phyloP scores from a whole-genome alignment of 2,113 vertebrate species.

The Trematocara stigmaticum region DNA sequence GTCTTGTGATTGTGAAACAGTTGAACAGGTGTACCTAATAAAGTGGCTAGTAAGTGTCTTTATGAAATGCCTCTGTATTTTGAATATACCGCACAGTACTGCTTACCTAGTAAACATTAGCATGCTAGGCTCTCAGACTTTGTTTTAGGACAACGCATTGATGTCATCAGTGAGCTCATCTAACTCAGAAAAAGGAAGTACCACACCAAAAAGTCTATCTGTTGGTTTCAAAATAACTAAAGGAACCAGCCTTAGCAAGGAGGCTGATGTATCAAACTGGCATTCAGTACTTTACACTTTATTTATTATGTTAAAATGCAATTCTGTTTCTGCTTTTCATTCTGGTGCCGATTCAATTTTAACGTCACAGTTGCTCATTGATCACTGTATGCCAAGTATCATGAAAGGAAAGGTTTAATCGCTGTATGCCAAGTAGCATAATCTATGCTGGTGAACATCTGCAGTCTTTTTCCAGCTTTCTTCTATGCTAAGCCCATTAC shows the following conservation, averaged over 20 bases:
- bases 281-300: background rate
- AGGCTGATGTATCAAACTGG: background rate
- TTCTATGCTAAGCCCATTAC: background rate
- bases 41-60: background rate
- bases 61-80: background rate
- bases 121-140: background rate
- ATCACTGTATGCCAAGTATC: background rate
- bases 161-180: background rate
- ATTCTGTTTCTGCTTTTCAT: background rate
- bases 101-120: background rate
- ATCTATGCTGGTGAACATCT: background rate
- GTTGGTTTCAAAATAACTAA: background rate
- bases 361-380: background rate
- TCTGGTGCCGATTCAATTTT: background rate
- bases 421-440: background rate
- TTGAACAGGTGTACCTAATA: background rate
- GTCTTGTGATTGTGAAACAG: background rate
- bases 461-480: background rate
- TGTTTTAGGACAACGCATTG: background rate
- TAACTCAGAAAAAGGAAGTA: background rate
- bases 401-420: background rate
- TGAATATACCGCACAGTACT: background rate
- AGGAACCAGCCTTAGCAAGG: background rate
- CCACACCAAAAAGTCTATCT: background rate
- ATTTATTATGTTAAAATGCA: background rate